Percentiles rank a stretch among this genome's conserved stretches.
phyloP scores from a whole-genome alignment of 2,113 vertebrate species.

The Larimichthys polyactis region DNA sequence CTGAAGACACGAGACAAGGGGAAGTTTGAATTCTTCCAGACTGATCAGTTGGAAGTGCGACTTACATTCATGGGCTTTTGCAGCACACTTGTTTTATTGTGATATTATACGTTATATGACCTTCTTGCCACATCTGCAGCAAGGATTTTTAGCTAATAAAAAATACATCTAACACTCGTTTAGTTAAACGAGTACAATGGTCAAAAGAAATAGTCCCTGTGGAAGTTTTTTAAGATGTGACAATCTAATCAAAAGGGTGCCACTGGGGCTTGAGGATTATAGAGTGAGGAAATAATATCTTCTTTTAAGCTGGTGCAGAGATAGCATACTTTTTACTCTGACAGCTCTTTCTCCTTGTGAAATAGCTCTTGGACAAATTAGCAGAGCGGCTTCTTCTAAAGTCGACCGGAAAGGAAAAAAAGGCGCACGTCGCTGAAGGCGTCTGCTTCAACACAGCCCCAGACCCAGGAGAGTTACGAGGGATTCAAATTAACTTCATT shows the following conservation, averaged over 20 bases:
- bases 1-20: conserved; percentile 45
- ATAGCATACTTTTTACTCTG: conserved; percentile 73
- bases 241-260: conserved; percentile 78
- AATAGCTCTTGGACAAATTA: conserved; percentile 85
- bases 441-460: conserved; percentile 69
- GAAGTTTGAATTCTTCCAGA: conserved; percentile 48
- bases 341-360: conserved; percentile 78
- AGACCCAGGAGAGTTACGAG: conserved; percentile 79
- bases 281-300: conserved; percentile 74
- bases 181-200: conserved; percentile 67
- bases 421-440: conserved; percentile 73
- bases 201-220: conserved; percentile 62
- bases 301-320: conserved; percentile 72
- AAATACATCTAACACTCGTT: conserved; percentile 60
- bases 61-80: conserved; percentile 38
- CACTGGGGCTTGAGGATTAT: conserved; percentile 69
- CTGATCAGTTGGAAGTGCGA: conserved; percentile 41
- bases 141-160: conserved; percentile 59
- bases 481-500: conserved; percentile 87
- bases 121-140: conserved; percentile 35
- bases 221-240: conserved; percentile 70
- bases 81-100: conserved; percentile 29
- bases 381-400: conserved; percentile 76
- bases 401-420: conserved; percentile 49
- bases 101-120: conserved; percentile 38